A percentile compares a stretch with the other conserved stretches of the same genome.
Conservation (phyloP, 30 jellyfish, hydroid and myxozoan species). For the Pelagia noctiluca region DNA sequence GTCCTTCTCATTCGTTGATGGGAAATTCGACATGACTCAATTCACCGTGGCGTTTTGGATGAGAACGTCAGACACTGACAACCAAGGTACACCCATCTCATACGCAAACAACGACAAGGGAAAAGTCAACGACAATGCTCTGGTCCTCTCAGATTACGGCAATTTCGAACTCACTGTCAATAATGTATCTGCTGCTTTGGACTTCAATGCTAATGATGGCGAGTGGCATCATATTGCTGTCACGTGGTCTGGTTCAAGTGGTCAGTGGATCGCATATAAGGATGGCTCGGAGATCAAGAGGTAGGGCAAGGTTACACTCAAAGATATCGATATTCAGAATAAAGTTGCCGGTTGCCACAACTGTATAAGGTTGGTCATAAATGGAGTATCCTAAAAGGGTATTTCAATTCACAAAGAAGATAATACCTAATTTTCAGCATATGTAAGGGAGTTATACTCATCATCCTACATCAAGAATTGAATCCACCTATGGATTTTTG, state of each 20-base stretch:
- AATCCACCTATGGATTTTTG: too few species aligned
- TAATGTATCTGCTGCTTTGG: conserved; percentile 74
- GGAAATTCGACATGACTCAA: conserved; percentile 75
- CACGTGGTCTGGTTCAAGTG: conserved; percentile 83
- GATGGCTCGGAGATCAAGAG: conserved; percentile 74
- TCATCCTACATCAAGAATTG: too few species aligned
- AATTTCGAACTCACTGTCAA: conserved; percentile 78
- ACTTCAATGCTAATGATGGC: conserved; percentile 91
- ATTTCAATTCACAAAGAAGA: too few species aligned
- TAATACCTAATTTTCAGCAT: too few species aligned
- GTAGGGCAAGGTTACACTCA: conserved; percentile 9
- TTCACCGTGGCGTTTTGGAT: conserved; percentile 95
- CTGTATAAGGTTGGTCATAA: too few species aligned
- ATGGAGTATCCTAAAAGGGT: too few species aligned
- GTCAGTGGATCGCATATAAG: conserved; percentile 77
- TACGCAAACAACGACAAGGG: conserved; percentile 86
- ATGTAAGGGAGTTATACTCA: too few species aligned
- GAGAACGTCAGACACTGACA: conserved; percentile 86
- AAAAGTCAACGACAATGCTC: conserved; percentile 88
- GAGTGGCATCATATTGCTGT: conserved; percentile 98
- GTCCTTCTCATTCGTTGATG: conserved; percentile 83
- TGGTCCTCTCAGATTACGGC: conserved; percentile 81
- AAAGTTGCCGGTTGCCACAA: too few species aligned
- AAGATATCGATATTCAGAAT: not conserved
- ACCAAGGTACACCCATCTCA: conserved; percentile 93